Evolutionary conservation across 1,140 invertebrate species (phyloP).

Genomic region (Drosophila sulfurigaster): DNA sequence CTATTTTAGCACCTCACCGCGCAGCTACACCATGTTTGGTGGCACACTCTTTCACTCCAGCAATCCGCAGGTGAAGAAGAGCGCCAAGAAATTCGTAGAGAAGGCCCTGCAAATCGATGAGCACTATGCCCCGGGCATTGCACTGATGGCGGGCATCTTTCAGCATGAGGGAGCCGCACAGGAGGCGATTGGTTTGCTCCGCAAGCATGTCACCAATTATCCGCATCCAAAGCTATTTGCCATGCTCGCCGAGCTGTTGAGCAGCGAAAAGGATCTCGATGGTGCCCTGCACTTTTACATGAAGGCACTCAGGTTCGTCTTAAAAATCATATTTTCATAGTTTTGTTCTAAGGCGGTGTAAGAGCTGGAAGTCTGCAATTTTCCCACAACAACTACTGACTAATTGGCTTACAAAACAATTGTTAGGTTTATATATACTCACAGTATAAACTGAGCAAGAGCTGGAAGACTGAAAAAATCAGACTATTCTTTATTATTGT

Average conservation of each 20-base stretch:
- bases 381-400: no score
- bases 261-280: slow-evolving; percentile 57
- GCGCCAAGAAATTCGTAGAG: slow-evolving; percentile 66
- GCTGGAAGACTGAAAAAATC: no score
- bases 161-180: slow-evolving; percentile 56
- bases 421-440: no score
- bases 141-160: slow-evolving; percentile 65
- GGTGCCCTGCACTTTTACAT: slow-evolving; percentile 76
- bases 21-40: slow-evolving; percentile 73
- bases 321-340: no score
- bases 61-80: slow-evolving; percentile 48
- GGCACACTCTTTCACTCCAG: slow-evolving; percentile 54
- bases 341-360: no score
- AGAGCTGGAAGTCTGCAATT: no score
- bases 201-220: slow-evolving; percentile 59
- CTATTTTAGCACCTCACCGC: slow-evolving; percentile 63
- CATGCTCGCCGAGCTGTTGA: slow-evolving; percentile 69
- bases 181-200: slow-evolving; percentile 65
- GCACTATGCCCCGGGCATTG: slow-evolving; percentile 69
- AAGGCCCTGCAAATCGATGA: slow-evolving; percentile 73
- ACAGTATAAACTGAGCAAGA: not conserved
- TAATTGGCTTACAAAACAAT: no score
- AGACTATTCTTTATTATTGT: no score
- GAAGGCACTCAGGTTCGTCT: slow-evolving; percentile 61
- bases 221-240: slow-evolving; percentile 68